phyloP scores from a whole-genome alignment of 2,888 invertebrate species.

The Epinotia ramella region DNA sequence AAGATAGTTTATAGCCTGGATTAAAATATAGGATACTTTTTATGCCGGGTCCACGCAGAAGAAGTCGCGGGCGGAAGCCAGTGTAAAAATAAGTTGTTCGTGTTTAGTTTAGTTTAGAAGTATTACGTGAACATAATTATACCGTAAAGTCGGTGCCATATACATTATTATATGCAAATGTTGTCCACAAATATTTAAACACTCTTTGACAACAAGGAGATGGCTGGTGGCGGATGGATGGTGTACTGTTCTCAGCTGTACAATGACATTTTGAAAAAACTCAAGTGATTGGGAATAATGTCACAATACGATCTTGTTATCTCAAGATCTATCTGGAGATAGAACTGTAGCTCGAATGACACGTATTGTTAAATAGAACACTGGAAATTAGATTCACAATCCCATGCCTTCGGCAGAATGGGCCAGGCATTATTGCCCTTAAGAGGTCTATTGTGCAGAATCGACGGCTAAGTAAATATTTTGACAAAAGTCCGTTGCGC shows the following conservation, averaged over 20 bases:
- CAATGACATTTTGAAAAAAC: slow-evolving; percentile 57
- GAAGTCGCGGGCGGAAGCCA: no score
- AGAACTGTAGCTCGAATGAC: slow-evolving; percentile 66
- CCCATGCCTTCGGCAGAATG: slow-evolving; percentile 65
- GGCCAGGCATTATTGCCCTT: slow-evolving; percentile 77
- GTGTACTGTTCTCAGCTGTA: slow-evolving; percentile 52
- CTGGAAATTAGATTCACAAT: slow-evolving; percentile 79
- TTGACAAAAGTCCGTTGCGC: slow-evolving; percentile 80
- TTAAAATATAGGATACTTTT: no score
- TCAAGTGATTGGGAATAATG: slow-evolving; percentile 48
- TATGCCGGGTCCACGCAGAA: no score
- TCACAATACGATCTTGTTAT: slow-evolving; percentile 75
- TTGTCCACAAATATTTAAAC: no score
- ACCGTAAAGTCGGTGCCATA: no score
- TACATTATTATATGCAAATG: no score
- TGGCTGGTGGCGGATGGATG: no score
- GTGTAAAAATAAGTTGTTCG: no score
- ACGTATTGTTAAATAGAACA: slow-evolving; percentile 54
- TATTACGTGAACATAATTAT: no score
- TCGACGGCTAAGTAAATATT: slow-evolving; percentile 79
- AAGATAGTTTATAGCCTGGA: no score
- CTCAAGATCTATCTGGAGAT: slow-evolving; percentile 67
- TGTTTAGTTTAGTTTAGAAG: no score
- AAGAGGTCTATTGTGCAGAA: slow-evolving; percentile 70
- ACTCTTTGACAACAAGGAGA: no score